Evolutionary conservation across 1,140 invertebrate species (phyloP).

Genomic region (Penaeus vannamei): DNA sequence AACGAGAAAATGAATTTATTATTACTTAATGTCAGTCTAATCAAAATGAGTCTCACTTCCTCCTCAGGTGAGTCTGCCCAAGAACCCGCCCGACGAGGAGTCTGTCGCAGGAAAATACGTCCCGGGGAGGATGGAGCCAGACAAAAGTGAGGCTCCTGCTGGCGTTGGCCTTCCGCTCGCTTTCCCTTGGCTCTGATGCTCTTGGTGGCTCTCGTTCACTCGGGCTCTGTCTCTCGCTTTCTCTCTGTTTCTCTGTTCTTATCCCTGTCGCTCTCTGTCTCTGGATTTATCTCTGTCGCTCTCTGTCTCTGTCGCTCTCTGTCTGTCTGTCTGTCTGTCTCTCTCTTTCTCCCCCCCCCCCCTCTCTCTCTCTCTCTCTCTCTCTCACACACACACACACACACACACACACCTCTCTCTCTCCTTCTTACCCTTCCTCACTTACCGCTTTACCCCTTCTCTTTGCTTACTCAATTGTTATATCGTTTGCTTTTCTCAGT

Average conservation of each 20-base stretch:
- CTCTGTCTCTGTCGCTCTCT: too few relatives aligned
- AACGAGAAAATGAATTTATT: neutral
- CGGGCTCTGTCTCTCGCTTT: too few relatives aligned
- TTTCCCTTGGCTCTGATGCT: neutral
- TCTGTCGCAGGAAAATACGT: conserved; percentile 61
- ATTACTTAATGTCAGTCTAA: neutral
- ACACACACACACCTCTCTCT: neutral
- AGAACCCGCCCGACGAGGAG: conserved; percentile 62
- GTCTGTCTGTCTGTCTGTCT: too few relatives aligned
- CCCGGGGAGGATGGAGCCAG: conserved; percentile 49
- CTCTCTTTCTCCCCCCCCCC: too few relatives aligned
- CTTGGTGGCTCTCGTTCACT: neutral
- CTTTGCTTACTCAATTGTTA: too few relatives aligned
- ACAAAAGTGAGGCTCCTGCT: conserved; percentile 37
- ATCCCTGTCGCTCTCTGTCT: too few relatives aligned
- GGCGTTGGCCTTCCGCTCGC: neutral
- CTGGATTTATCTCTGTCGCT: too few relatives aligned
- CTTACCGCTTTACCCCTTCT: neutral
- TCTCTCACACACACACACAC: neutral
- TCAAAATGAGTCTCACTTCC: neutral
- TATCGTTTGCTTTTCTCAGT: neutral
- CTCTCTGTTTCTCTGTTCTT: too few relatives aligned
- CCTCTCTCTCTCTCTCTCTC: neutral
- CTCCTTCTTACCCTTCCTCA: conserved; percentile 28
- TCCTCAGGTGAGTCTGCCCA: conserved; percentile 61